Conservation (phyloP, 2,888 invertebrate genomes). For the Ametastegia equiseti region DNA sequence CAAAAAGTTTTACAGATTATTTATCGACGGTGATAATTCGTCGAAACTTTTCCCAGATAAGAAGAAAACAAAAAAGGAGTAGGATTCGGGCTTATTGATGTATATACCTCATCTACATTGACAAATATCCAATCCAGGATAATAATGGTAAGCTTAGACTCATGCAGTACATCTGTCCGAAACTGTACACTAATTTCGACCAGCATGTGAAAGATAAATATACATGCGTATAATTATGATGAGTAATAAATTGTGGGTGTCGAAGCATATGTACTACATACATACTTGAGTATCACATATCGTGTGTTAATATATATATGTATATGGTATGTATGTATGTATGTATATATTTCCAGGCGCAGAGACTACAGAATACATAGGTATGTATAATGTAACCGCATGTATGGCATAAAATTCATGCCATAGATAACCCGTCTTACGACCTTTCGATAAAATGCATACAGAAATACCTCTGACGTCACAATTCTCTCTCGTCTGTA, state of each 20-base stretch:
- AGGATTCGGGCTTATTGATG: too few species aligned
- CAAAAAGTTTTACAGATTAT: too few species aligned
- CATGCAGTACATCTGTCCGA: too few species aligned
- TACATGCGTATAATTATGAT: not conserved
- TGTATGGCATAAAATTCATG: constrained; percentile 29
- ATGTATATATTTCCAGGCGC: not conserved
- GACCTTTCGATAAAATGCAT: constrained; percentile 41
- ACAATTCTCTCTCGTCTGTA: constrained; percentile 1
- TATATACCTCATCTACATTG: too few species aligned
- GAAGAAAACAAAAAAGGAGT: too few species aligned
- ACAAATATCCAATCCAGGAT: too few species aligned
- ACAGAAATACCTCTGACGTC: constrained; percentile 14
- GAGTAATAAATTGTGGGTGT: constrained; percentile 9
- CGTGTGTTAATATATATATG: too few species aligned
- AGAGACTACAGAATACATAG: not conserved
- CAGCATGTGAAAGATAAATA: not conserved
- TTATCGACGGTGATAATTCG: too few species aligned
- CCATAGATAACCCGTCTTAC: constrained; percentile 28
- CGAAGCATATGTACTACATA: not conserved
- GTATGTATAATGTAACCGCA: not conserved
- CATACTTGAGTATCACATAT: too few species aligned
- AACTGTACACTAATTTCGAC: not conserved
- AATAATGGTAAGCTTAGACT: constrained; percentile 15
- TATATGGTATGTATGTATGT: not conserved
- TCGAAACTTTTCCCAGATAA: too few species aligned